Evolutionary conservation across 1,140 invertebrate genomes (phyloP), one percentile per base, ranked within the genome.

Genomic region (Drosophila sturtevanti): DNA sequence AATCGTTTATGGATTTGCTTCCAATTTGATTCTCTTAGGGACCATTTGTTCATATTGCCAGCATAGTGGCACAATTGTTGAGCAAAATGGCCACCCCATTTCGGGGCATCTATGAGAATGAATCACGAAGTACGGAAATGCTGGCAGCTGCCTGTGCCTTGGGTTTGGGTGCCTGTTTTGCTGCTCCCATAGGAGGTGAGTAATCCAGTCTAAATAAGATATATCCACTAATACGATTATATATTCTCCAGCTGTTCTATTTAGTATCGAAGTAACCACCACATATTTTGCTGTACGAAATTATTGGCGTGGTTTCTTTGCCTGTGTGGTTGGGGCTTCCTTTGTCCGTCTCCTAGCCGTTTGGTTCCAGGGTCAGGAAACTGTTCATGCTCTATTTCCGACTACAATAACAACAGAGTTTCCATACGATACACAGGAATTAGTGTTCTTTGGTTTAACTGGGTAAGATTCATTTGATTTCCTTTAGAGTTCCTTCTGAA

Each of bases 251-350:
- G 97, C 98, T 89, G 99, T 99, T 0, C 93, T 99, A n/a, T 99
- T 99, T 92, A 99, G 98, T 81, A 99, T 99, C 73, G 99, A 99
- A 94, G 98, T 99, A 92, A 99, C 99, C 27, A 98, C 98, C 0
- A 98, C 98, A 0, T 99, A 99, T 91, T 99, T 99, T 92, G 98
- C 98, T 5, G 98, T 99, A 0, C 93, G 98, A 59, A 99, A 99
- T 91, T 99, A 99, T 92, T 99, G 99, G 98, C 93, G 99, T 64
- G 98, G 98, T 0, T 99, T 99, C 92, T 99, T 99, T 90, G 96
- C 98, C 0, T 98, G 98, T 5, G 98, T 99, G 1, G 99, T 98
- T 92, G 98, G 98, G 35, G 98, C 99, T 0, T 97, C 98, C 2
- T 96, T 98, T 86, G 99, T 99, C 92, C 93, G 98, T 3, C 93